Percentiles rank a stretch among this genome's conserved stretches.
Conservation (phyloP, 1,140 invertebrate genomes). For the Phenacoccus solenopsis region DNA sequence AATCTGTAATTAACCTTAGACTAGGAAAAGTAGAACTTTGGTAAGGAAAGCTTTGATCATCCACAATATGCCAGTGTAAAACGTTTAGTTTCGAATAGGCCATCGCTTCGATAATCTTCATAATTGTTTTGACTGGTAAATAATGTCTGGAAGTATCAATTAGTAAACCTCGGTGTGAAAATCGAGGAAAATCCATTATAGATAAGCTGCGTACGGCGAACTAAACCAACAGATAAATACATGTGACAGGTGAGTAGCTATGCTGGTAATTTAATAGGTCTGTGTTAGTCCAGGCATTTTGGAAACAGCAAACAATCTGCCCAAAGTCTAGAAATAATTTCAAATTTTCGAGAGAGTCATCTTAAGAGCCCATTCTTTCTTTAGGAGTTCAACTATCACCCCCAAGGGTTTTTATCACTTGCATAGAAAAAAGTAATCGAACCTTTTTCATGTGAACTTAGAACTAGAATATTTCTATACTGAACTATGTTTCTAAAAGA, state of each 20-base stretch:
- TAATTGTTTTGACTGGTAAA: conserved; percentile 48
- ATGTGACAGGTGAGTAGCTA: too few species aligned
- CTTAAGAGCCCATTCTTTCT: neutral
- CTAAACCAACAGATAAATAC: conserved; percentile 30
- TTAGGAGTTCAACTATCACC: too few species aligned
- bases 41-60: conserved; percentile 85
- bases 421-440: too few species aligned
- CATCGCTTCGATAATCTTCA: conserved; percentile 63
- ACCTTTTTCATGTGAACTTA: too few species aligned
- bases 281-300: too few species aligned
- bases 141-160: conserved; percentile 76
- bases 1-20: conserved; percentile 41
- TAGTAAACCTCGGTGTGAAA: conserved; percentile 60
- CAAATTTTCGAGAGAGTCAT: neutral
- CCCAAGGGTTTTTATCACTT: too few species aligned
- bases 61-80: conserved; percentile 89
- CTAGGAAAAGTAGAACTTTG: conserved; percentile 59
- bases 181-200: conserved; percentile 53
- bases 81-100: conserved; percentile 82
- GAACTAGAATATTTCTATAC: too few species aligned
- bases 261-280: neutral
- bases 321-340: neutral
- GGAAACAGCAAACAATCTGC: conserved; percentile 15
- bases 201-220: conserved; percentile 33
- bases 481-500: too few species aligned